phyloP scores from a whole-genome alignment of 2,888 invertebrate genomes.

The Acanthococcus lagerstroemiae region DNA sequence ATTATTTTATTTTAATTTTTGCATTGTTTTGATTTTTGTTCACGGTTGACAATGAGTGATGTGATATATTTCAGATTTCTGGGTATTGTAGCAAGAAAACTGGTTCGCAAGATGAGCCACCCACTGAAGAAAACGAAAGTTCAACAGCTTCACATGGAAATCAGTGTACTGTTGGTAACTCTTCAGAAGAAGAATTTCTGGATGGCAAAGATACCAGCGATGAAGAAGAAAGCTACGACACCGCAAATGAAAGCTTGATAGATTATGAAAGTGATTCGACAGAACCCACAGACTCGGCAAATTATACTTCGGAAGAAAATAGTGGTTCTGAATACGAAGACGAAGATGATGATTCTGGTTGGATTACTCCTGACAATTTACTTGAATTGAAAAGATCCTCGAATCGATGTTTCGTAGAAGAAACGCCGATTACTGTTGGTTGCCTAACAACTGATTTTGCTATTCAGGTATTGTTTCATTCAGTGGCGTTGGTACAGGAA shows the following conservation, averaged over 20 bases:
- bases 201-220: neutral
- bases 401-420: slow-evolving; percentile 52
- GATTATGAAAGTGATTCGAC: neutral
- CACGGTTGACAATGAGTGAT: neutral
- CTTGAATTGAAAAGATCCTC: slow-evolving; percentile 61
- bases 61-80: slow-evolving; percentile 5
- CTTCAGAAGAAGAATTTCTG: neutral
- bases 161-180: neutral
- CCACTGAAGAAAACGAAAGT: neutral
- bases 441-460: slow-evolving; percentile 97
- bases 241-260: neutral
- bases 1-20: neutral
- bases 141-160: neutral
- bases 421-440: slow-evolving; percentile 64
- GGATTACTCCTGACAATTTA: slow-evolving; percentile 83
- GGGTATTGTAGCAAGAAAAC: neutral
- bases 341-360: slow-evolving; percentile 48
- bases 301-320: slow-evolving; percentile 20
- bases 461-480: slow-evolving; percentile 57
- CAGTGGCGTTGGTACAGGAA: neutral
- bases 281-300: neutral
- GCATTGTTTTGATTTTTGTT: too few species aligned
- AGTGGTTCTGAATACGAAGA: slow-evolving; percentile 40
- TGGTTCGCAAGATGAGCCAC: neutral
- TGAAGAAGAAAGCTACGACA: neutral